Evolutionary conservation across 2,888 invertebrate genomes (phyloP), one percentile per base, ranked within the genome.

Genomic region (Cheilosia impressa): DNA sequence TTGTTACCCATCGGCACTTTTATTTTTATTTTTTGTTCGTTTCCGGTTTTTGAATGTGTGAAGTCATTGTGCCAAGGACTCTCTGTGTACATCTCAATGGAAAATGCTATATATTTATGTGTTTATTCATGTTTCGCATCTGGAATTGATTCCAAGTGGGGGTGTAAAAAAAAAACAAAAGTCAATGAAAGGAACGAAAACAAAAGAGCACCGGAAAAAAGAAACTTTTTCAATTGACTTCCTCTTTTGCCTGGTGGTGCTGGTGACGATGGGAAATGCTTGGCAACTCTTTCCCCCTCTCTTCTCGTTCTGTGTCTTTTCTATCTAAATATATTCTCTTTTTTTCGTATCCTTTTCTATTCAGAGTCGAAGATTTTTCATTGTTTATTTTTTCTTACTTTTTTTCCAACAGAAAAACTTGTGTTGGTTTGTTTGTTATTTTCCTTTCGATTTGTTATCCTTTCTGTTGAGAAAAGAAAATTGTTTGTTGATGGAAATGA

Each of bases 381-480:
- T 65, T 55, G 34, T 62, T 80, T 15, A 47, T 69, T 58, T 55
- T 19, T 22, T 52, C 53, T 10, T 34, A 22, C 43, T 53, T 80
- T 10, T 47, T 71, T 52, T 55, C 50, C 47, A 69, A 71, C 65
- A 38, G 52, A 63, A 57, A 76, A 71, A 77, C 69, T 77, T 83
- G 60, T 73, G 78, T 85, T 82, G 45, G 66, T 71, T 78, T 69
- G 62, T 62, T 78, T 83, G 53, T 69, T 69, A 62, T 65, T 75
- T 65, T 38, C 68, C 17, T 47, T 47, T 17, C 69, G 69, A 82
- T 38, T 78, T 87, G 76, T 76, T 87, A 68, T 76, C 63, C 41
- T 63, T 76, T 73, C 60, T 73, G n/a, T 87, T 88, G 71, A 82
- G 87, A 87, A 87, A 60, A 47, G 53, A 68, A 72, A 66, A 17